Evolutionary conservation across 1,140 invertebrate genomes (phyloP).

Genomic region (Drosophila melanogaster): Release_6_plus_ISO1_MT NT_033777.3:21560501-21561000

Average conservation of each 20-base stretch:
- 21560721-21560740: constrained; percentile 22
- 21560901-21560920: constrained; percentile 5
- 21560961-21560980: constrained; percentile 39
- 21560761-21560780: constrained; percentile 25
- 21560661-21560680: constrained; percentile 40
- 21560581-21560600: not conserved
- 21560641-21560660: not conserved
- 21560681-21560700: constrained; percentile 49
- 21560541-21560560: not conserved
- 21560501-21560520: no score
- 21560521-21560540: not conserved
- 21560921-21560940: constrained; percentile 47
- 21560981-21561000: constrained; percentile 41
- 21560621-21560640: not conserved
- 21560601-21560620: constrained; percentile 3
- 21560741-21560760: constrained; percentile 33
- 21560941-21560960: constrained; percentile 42
- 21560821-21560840: constrained; percentile 83
- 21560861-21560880: constrained; percentile 41
- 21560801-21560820: constrained; percentile 81
- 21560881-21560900: constrained; percentile 13
- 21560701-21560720: constrained; percentile 49
- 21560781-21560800: constrained; percentile 56
- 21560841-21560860: constrained; percentile 78
- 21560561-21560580: no score